Conservation (phyloP, 2,888 invertebrate species). For the Ormyrus rosae region DNA sequence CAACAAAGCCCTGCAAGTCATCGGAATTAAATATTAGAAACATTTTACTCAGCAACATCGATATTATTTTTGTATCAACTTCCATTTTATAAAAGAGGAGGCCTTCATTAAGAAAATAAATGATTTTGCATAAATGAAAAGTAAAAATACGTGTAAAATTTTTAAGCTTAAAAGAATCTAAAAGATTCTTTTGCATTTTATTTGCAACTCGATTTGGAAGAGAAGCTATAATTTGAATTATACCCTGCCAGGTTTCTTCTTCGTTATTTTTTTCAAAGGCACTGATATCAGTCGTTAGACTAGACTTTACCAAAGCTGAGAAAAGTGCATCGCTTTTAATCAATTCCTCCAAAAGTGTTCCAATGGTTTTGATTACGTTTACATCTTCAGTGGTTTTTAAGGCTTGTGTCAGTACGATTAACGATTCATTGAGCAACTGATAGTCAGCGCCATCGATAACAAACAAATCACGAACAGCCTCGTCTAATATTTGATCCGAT, state of each 20-base stretch:
- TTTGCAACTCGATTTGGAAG: conserved; percentile 86
- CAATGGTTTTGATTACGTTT: conserved; percentile 71
- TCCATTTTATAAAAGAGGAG: conserved; percentile 69
- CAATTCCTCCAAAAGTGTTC: conserved; percentile 76
- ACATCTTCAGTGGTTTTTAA: conserved; percentile 75
- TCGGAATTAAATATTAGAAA: conserved; percentile 78
- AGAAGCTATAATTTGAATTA: conserved; percentile 81
- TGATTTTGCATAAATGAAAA: conserved; percentile 79
- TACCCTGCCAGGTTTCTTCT: conserved; percentile 76
- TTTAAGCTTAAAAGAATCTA: conserved; percentile 79
- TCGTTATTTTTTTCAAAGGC: conserved; percentile 62
- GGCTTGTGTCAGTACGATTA: conserved; percentile 76
- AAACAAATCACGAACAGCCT: conserved; percentile 76
- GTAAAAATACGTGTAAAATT: conserved; percentile 80
- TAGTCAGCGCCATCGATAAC: conserved; percentile 77
- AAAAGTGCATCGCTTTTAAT: conserved; percentile 80
- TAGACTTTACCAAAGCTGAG: conserved; percentile 76
- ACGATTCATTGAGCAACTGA: conserved; percentile 74
- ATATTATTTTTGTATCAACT: conserved; percentile 76
- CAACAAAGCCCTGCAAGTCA: conserved; percentile 77
- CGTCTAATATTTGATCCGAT: conserved; percentile 72
- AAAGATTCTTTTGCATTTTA: conserved; percentile 78
- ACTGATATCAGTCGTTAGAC: conserved; percentile 52
- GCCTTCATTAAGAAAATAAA: conserved; percentile 80
- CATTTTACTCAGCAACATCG: conserved; percentile 81